Evolutionary conservation across 2,797 vertebrate genomes (phyloP).

Genomic region (Melanotaenia maccullochi): DNA sequence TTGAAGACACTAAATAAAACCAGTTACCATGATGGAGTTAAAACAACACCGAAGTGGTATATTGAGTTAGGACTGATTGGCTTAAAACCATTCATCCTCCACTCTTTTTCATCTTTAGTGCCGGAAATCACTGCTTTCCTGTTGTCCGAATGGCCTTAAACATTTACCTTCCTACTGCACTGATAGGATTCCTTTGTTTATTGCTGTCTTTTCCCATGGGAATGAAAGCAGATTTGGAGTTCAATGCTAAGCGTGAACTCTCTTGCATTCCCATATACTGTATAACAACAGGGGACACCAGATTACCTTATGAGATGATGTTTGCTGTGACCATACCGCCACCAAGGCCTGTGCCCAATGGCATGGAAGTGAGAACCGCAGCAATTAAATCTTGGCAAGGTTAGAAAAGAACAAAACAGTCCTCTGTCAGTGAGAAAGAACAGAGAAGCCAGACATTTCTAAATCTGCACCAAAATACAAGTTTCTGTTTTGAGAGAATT

Average conservation of each 20-base stretch:
- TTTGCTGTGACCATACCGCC: conserved; percentile 57
- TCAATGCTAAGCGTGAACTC: conserved; percentile 64
- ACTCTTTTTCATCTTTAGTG: conserved; percentile 79
- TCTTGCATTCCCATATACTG: conserved; percentile 60
- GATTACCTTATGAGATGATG: conserved; percentile 46
- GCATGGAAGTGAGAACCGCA: conserved; percentile 61
- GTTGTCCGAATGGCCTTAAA: conserved; percentile 77
- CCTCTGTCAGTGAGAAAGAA: conserved; percentile 62
- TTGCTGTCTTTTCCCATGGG: conserved; percentile 76
- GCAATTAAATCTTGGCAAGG: conserved; percentile 58
- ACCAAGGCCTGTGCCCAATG: conserved; percentile 61
- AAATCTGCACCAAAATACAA: conserved; percentile 59
- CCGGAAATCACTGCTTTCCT: conserved; percentile 82
- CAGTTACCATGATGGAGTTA: conserved; percentile 79
- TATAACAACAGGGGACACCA: conserved; percentile 41
- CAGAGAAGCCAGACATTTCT: conserved; percentile 56
- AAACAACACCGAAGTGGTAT: conserved; percentile 79
- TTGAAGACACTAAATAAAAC: conserved; percentile 81
- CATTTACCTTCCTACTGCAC: conserved; percentile 71
- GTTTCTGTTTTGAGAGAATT: conserved; percentile 72
- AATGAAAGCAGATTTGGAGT: conserved; percentile 65
- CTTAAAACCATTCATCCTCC: conserved; percentile 69
- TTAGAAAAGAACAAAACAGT: conserved; percentile 74
- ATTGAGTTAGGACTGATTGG: conserved; percentile 82
- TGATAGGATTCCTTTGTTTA: conserved; percentile 79